Base-by-base conservation (phyloP, 1,140 invertebrate species). In the Monochamus saltuarius region DNA sequence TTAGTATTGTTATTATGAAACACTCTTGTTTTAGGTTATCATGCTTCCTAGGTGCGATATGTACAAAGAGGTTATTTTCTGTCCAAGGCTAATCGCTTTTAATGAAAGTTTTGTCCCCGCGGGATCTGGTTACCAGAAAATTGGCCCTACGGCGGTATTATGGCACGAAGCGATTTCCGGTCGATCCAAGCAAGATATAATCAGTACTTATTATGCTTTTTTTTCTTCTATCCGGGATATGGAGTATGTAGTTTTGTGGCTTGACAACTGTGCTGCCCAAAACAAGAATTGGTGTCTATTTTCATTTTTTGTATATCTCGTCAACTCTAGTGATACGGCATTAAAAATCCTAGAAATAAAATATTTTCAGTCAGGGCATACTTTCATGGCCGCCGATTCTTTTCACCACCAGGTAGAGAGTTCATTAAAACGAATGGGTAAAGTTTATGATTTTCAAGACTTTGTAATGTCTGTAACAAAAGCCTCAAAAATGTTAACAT, bases 301-400 rank as follows among this genome's bases (percentile, higher is more conserved):
- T 36, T 66, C 57, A 8, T 70, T 57, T 49, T 46, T 70, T 1
- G 46, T 65, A 22, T 56, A 63, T 39, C 46, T 68, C 8, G 39
- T 67, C 3, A 67, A 72, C 58, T 65, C 59, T 8, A 45, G 42
- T 61, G 54, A 61, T 22, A 47, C 61, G 14, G 35, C 13, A 9
- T 59, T 59, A 29, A 38, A 67, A 35, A 45, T 34, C 51, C 62
- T 70, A 14, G 56, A 59, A 34, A 9, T 73, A 36, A 52, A 59
- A 55, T 73, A 68, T 66, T 71, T 73, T 59, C 61, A 70, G 42
- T 43, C 64, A 49, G 71, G 70, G 29, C 68, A 72, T 56, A 73
- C 63, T 7, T 72, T 70, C 52, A 67, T 72, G 65, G 57, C 61
- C 16, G 69, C 68, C 10, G 67, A 72, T 49, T 39, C 11, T 35